Evolutionary conservation across 1,140 invertebrate species (phyloP).

Genomic region (Colletes latitarsis): DNA sequence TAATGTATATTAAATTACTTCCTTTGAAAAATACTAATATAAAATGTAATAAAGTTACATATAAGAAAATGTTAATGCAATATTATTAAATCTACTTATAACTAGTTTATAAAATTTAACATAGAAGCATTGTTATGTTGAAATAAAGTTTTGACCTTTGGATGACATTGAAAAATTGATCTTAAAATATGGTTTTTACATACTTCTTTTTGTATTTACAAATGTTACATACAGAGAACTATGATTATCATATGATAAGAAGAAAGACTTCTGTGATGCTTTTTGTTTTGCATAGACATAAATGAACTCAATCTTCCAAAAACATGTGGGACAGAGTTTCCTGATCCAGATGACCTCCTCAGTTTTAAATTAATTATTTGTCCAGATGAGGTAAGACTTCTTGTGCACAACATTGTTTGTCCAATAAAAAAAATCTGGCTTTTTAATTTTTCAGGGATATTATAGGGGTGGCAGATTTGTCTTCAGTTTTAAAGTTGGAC

Average conservation of each 20-base stretch:
- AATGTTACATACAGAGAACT: not conserved
- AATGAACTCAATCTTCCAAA: conserved; percentile 98
- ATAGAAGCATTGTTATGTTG: not conserved
- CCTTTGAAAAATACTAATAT: not conserved
- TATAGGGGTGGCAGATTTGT: conserved; percentile 96
- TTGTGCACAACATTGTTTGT: not conserved
- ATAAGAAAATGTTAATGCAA: not conserved
- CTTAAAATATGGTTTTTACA: not conserved
- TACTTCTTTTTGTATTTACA: not conserved
- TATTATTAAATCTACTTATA: not conserved
- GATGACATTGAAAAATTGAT: not conserved
- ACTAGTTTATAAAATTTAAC: not conserved
- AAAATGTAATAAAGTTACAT: not conserved
- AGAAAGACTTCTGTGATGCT: not conserved
- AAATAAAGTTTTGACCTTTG: conserved; percentile 1
- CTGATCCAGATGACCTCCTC: conserved; percentile 97
- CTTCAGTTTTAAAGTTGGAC: conserved; percentile 98
- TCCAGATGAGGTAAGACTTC: conserved; percentile 92
- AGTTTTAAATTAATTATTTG: conserved; percentile 98
- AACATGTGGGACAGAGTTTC: conserved; percentile 97
- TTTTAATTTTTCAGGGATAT: conserved; percentile 87
- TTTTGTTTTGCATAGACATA: conserved; percentile 89
- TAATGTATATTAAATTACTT: not conserved
- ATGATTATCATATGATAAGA: not conserved
- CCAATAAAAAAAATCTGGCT: not conserved